Base-by-base conservation (phyloP, 2,888 invertebrate genomes). In the Apoda limacodes region DNA sequence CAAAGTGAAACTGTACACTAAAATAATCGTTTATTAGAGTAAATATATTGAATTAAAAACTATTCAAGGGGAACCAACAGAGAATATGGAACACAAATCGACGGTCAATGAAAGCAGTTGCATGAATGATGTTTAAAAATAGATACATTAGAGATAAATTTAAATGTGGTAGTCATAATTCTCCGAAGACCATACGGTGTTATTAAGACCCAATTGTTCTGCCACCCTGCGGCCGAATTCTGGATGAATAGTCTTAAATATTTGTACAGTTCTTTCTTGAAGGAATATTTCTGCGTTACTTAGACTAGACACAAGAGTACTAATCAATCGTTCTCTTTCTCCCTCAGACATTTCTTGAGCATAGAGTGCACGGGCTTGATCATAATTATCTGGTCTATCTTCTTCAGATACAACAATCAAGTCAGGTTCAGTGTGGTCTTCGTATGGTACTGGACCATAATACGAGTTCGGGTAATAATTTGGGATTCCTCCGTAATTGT, bases 381-480 rank as follows among this genome's bases (percentile, higher is more conserved):
- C 83, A 60, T 86, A 95, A 62, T 96, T 93, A 59, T 95, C 93
- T 3, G 90, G 87, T 50, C n/a, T n/a, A n/a, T 92, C 90, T 4
- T 92, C 93, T 37, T 84, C 66, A 9, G 83, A 60, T 7, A 66
- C 53, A 50, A 84, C 84, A 13, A 82, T 65, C 2, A 84, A 66
- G 5, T 74, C 55, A 2, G 83, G 50, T 11, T 59, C 50, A 34
- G 80, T 76, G 9, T 85, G 85, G 3, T 83, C 71, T 4, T 83
- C 72, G 44, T 84, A 83, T 22, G 83, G 83, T 31, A 84, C 78
- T 97, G n/a, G n/a, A n/a, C n/a, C n/a, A n/a, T n/a, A n/a, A n/a
- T n/a, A n/a, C n/a, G n/a, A n/a, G n/a, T n/a, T 97, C 0, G 96
- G 97, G 70, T 84, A 93, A 59, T 95, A 97, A 67, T 95, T 95